Conservation (phyloP, 2,797 vertebrate species). For the Sebastes variabilis region DNA sequence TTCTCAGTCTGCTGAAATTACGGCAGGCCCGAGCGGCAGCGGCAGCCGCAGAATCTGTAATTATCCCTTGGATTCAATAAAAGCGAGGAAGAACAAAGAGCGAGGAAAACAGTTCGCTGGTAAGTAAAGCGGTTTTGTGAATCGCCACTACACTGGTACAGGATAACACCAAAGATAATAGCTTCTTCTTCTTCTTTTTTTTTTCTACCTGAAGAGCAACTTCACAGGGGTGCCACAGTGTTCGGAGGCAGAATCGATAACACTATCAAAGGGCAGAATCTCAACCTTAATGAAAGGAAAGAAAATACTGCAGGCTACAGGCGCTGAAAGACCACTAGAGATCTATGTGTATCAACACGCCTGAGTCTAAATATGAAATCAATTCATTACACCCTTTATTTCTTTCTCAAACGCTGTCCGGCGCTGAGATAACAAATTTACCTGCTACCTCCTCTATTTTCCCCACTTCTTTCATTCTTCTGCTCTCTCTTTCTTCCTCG, state of each 20-base stretch:
- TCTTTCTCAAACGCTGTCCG: conserved; percentile 65
- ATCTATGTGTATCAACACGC: conserved; percentile 68
- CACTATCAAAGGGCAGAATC: conserved; percentile 79
- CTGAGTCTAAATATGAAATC: conserved; percentile 76
- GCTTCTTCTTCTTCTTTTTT: conserved; percentile 51
- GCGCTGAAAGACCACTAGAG: conserved; percentile 68
- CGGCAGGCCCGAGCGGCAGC: conserved; percentile 26
- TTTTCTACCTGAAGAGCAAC: conserved; percentile 69
- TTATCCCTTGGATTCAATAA: conserved; percentile 69
- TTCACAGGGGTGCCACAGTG: conserved; percentile 72
- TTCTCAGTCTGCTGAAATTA: conserved; percentile 50
- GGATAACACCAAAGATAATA: conserved; percentile 75
- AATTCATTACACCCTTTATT: conserved; percentile 77
- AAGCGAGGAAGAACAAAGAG: conserved; percentile 69
- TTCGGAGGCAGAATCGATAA: conserved; percentile 76
- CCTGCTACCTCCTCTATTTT: conserved; percentile 55
- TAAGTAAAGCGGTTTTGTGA: conserved; percentile 69
- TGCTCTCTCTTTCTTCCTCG: not conserved
- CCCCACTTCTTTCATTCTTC: conserved; percentile 27
- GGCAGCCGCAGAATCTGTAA: conserved; percentile 61
- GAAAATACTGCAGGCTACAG: conserved; percentile 76
- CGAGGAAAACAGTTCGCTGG: conserved; percentile 62
- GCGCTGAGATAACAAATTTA: conserved; percentile 64
- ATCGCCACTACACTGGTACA: conserved; percentile 59
- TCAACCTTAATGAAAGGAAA: conserved; percentile 78